Evolutionary conservation across 2,797 vertebrate species (phyloP).

Genomic region (Mionectes olivaceus): DNA sequence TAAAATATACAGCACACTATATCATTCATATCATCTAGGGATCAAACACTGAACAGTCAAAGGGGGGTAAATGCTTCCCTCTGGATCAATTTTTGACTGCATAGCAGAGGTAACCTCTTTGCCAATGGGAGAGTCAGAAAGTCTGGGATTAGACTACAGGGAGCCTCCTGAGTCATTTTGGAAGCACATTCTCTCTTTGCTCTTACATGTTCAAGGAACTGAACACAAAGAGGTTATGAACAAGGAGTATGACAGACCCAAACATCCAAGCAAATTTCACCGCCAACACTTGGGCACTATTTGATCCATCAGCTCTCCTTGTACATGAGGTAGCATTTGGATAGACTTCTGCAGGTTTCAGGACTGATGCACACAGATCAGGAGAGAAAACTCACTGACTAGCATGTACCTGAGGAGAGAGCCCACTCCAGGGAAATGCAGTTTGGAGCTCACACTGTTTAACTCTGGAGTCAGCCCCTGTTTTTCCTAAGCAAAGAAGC

Average conservation of each 20-base stretch:
- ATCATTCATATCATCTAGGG: constrained; percentile 19
- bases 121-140: not conserved
- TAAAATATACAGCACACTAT: constrained; percentile 47
- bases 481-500: not conserved
- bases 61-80: constrained; percentile 35
- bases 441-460: not conserved
- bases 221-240: not conserved
- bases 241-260: not conserved
- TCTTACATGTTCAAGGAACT: not conserved
- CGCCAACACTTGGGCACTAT: not conserved
- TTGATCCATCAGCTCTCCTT: not conserved
- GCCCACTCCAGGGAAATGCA: not conserved
- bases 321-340: accelerated
- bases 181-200: not conserved
- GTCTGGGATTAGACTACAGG: not conserved
- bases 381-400: not conserved
- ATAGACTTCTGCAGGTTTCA: not conserved
- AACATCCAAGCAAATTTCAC: accelerated
- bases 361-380: not conserved
- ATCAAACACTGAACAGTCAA: constrained; percentile 2
- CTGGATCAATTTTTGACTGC: not conserved
- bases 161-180: not conserved
- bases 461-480: accelerated
- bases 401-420: accelerated
- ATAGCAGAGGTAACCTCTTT: not conserved